Base-by-base conservation (phyloP, 2,113 vertebrate species). In the Mola mola region DNA sequence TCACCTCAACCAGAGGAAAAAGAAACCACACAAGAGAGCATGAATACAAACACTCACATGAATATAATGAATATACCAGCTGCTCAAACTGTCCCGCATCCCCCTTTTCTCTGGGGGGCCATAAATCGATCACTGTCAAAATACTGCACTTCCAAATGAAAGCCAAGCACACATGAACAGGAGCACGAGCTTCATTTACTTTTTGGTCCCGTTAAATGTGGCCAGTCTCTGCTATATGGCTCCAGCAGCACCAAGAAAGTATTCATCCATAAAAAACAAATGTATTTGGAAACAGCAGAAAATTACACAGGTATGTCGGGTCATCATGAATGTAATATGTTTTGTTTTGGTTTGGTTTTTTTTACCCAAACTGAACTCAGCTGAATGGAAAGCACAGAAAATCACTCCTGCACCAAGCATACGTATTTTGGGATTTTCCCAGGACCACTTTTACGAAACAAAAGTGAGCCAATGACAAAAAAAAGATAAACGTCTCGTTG, bases 111-210 rank as follows among this genome's bases (percentile, higher is more conserved):
- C 71, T 22, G 24, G 57, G 50, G 53, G 52, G 28, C 51, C 31
- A 66, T 71, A 42, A 85, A 85, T 86, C 84, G 81, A 80, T 90
- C 78, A 79, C 25, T 66, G 71, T 40, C 83, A 81, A 83, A 87
- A 77, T 72, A 78, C 25, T 38, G 29, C 72, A 65, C 51, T 75
- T 67, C 62, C 48, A 28, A 51, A 64, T 0, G 11, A 47, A 24
- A 44, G 50, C 38, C 60, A 21, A 25, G 57, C 16, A 60, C 22
- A 22, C 9, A 51, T 2, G 8, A 12, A 62, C 44, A 62, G 6
- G 4, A 44, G 38, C 65, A 53, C 6, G 57, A 46, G 48, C 50
- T 22, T 17, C 25, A 10, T n/a, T 9, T 12, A 36, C 26, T 36
- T 52, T 57, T 51, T 48, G 26, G 17, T 68, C 61, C 22, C 67